Evolutionary conservation across 2,888 invertebrate species (phyloP).

Genomic region (Ceramica pisi): DNA sequence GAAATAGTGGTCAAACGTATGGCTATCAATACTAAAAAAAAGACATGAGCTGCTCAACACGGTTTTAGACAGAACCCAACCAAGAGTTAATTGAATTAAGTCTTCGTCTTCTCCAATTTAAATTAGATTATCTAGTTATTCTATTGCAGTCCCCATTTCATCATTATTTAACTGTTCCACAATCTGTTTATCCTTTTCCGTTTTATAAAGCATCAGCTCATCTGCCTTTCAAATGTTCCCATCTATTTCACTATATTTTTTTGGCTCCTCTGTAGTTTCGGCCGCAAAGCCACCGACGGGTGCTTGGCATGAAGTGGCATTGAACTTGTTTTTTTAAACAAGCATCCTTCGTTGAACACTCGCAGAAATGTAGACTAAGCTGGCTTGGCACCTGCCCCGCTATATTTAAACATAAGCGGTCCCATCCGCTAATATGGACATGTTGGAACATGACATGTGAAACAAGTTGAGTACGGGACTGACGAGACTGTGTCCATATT

Average conservation of each 20-base stretch:
- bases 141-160: neutral
- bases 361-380: slow-evolving; percentile 67
- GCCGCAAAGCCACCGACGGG: slow-evolving; percentile 2
- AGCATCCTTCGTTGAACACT: slow-evolving; percentile 33
- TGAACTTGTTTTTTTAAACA: slow-evolving; percentile 39
- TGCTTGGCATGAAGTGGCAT: slow-evolving; percentile 28
- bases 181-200: neutral
- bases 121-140: slow-evolving; percentile 13
- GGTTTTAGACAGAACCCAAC: neutral
- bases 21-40: no score
- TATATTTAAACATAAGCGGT: slow-evolving; percentile 71
- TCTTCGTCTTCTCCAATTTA: neutral
- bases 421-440: slow-evolving; percentile 67
- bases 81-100: neutral
- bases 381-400: slow-evolving; percentile 72
- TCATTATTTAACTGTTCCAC: neutral
- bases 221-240: neutral
- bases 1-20: no score
- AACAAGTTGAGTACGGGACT: slow-evolving; percentile 53
- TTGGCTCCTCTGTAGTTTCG: neutral
- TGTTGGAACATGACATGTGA: slow-evolving; percentile 53
- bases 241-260: slow-evolving; percentile 1
- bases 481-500: slow-evolving; percentile 32
- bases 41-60: neutral
- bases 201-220: neutral